Conservation (phyloP, 1,140 invertebrate species). For the Stratiolaelaps scimitus region DNA sequence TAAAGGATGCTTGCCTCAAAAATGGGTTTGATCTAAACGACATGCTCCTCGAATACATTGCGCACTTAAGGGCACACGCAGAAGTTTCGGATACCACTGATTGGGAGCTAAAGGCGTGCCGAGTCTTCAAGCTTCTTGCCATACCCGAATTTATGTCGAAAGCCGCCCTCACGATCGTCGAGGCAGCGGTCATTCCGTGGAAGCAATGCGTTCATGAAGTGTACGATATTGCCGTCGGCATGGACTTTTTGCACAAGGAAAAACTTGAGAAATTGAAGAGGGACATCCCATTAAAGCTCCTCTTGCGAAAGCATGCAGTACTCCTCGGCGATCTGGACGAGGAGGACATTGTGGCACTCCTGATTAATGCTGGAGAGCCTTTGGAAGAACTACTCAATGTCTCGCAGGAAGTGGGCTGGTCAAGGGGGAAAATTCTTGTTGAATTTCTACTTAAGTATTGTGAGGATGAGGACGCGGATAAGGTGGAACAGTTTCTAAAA, state of each 20-base stretch:
- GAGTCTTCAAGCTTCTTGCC: slow-evolving; percentile 15
- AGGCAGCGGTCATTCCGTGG: slow-evolving; percentile 7
- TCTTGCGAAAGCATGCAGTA: background rate
- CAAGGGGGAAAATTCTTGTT: slow-evolving; percentile 7
- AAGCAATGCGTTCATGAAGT: slow-evolving; percentile 7
- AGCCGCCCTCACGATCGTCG: slow-evolving; percentile 8
- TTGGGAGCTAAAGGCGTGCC: slow-evolving; percentile 17
- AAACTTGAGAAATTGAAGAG: slow-evolving; percentile 2
- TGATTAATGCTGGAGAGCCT: slow-evolving; percentile 15
- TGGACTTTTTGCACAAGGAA: slow-evolving; percentile 24
- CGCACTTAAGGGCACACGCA: background rate
- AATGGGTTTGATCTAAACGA: slow-evolving; percentile 12
- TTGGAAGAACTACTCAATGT: background rate
- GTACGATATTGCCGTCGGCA: slow-evolving; percentile 24
- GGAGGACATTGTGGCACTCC: background rate
- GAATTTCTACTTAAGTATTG: slow-evolving; percentile 5
- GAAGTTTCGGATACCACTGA: background rate
- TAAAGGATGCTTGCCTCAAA: slow-evolving; percentile 12
- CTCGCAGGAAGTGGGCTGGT: slow-evolving; percentile 11
- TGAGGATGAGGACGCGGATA: background rate
- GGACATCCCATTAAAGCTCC: slow-evolving; percentile 17
- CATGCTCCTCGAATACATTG: slow-evolving; percentile 21
- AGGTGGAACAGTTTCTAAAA: background rate
- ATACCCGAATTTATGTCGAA: slow-evolving; percentile 21
- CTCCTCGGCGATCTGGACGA: background rate